Percentiles rank a stretch among this genome's conserved stretches.
phyloP scores from a whole-genome alignment of 2,113 vertebrate species.

The Dasyornis broadbenti region DNA sequence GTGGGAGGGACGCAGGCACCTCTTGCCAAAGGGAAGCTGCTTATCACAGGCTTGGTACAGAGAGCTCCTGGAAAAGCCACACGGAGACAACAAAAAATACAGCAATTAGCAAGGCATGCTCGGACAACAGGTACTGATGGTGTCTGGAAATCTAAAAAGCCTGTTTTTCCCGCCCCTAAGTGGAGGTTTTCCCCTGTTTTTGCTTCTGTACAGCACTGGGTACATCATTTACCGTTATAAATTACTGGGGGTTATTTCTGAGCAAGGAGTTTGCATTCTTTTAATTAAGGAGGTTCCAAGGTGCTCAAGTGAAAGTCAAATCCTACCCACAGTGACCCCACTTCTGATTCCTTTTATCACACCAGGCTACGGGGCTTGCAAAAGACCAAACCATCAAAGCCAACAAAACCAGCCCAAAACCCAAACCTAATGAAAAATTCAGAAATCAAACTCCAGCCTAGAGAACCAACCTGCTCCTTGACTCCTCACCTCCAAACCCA shows the following conservation, averaged over 20 bases:
- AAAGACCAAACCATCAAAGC: background rate
- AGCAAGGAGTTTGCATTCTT: background rate
- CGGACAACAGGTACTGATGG: background rate
- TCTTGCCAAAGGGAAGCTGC: constrained; percentile 44
- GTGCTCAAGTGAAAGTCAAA: background rate
- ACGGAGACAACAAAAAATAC: background rate
- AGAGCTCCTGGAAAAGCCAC: background rate
- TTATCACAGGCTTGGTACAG: background rate
- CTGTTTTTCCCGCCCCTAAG: background rate
- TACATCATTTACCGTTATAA: background rate
- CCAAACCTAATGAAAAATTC: accelerated
- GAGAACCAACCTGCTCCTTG: background rate
- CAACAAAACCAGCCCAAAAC: background rate
- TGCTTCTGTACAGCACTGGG: background rate
- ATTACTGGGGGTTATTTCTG: background rate
- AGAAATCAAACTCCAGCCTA: background rate
- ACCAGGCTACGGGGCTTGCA: background rate
- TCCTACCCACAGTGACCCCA: background rate
- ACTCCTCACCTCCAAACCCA: background rate
- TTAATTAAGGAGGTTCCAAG: background rate
- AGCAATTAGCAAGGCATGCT: background rate
- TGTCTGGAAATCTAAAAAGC: background rate
- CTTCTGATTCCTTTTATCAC: background rate
- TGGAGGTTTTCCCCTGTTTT: background rate
- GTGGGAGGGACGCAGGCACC: background rate